These are phyloP conservation scores for Matsumyia berberina DNA, from an alignment of 2,888 invertebrate species.

Conservation along the genomic window DNA sequence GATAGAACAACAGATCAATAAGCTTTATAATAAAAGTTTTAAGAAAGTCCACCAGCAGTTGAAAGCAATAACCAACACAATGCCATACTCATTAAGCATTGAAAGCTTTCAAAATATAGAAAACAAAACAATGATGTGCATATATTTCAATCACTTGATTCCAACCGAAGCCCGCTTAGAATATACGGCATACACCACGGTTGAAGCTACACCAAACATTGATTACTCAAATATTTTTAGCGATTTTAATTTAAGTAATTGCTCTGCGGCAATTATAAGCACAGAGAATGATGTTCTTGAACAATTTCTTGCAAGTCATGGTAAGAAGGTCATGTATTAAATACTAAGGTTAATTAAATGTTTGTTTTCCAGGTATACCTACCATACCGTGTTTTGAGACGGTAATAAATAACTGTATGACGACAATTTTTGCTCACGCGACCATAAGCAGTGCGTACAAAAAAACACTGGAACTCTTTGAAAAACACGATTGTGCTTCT, in stretches of 20 bases:
- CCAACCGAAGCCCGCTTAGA: slow-evolving; percentile 54
- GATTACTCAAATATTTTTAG: slow-evolving; percentile 42
- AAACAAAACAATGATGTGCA: slow-evolving; percentile 67
- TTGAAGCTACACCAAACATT: slow-evolving; percentile 33
- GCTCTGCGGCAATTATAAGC: slow-evolving; percentile 52
- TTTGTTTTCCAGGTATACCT: slow-evolving; percentile 42
- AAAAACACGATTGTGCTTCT: slow-evolving; percentile 61
- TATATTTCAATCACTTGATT: slow-evolving; percentile 77
- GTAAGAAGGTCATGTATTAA: slow-evolving; percentile 14
- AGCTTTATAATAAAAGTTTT: slow-evolving; percentile 58
- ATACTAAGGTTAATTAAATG: neutral
- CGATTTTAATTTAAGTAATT: slow-evolving; percentile 71
- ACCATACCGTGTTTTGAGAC: slow-evolving; percentile 64
- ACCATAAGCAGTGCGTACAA: slow-evolving; percentile 49
- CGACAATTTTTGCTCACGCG: slow-evolving; percentile 44
- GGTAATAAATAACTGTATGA: slow-evolving; percentile 62
- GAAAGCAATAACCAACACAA: slow-evolving; percentile 65
- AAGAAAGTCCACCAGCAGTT: slow-evolving; percentile 66
- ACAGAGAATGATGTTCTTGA: slow-evolving; percentile 63
- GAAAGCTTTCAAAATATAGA: slow-evolving; percentile 76
- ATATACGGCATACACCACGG: slow-evolving; percentile 57
- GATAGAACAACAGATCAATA: slow-evolving; percentile 66
- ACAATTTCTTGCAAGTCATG: slow-evolving; percentile 52
- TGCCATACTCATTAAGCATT: slow-evolving; percentile 77
- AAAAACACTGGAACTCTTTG: slow-evolving; percentile 57